phyloP scores from a whole-genome alignment of 2,888 invertebrate genomes.

The Aphelenchoides bicaudatus region DNA sequence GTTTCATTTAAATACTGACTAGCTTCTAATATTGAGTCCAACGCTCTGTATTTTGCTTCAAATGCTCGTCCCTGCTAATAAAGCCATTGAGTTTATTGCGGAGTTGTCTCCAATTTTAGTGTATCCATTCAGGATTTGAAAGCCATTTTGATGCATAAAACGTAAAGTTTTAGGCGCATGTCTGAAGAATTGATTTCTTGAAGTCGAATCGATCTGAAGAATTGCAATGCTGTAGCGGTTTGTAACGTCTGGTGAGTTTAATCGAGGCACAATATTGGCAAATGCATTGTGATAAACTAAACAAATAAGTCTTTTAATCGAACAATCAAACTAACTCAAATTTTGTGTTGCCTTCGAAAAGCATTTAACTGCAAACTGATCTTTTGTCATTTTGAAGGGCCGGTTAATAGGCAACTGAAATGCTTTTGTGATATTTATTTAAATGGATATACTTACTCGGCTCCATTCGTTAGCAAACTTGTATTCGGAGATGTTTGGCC shows the following conservation, averaged over 20 bases:
- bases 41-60: slow-evolving; percentile 1
- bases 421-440: too few relatives aligned
- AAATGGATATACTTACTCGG: too few relatives aligned
- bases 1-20: slow-evolving; percentile 5
- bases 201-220: slow-evolving; percentile 38
- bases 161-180: slow-evolving; percentile 63
- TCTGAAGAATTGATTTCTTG: slow-evolving; percentile 46
- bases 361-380: slow-evolving; percentile 33
- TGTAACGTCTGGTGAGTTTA: not conserved
- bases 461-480: slow-evolving; percentile 24
- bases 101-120: slow-evolving; percentile 71
- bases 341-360: not conserved
- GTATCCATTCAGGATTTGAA: slow-evolving; percentile 79
- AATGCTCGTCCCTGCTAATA: slow-evolving; percentile 2
- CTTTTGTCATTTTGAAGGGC: slow-evolving; percentile 20
- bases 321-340: not conserved
- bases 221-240: slow-evolving; percentile 24
- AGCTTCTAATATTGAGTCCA: not conserved
- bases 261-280: slow-evolving; percentile 5
- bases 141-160: slow-evolving; percentile 69
- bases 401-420: slow-evolving; percentile 28
- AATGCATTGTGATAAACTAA: slow-evolving; percentile 21
- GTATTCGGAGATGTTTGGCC: slow-evolving; percentile 5
- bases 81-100: slow-evolving; percentile 4
- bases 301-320: not conserved